Base-by-base conservation (phyloP, 2,113 vertebrate genomes). In the Sebastes schlegelii region DNA sequence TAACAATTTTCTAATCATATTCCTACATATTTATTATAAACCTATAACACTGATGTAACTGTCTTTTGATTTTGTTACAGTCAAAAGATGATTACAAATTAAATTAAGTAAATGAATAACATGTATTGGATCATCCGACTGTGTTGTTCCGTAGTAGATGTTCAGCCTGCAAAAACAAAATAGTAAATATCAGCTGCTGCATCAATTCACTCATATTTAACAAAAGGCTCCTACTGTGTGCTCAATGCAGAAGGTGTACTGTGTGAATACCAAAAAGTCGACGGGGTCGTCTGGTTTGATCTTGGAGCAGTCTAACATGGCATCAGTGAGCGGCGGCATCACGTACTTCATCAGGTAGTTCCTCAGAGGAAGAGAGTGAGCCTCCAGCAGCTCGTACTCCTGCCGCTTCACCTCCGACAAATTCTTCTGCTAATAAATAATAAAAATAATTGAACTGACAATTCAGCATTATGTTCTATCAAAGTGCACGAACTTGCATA, bases 321-420 rank as follows among this genome's bases (percentile, higher is more conserved):
- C 98, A 85, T 95, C 92, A 63, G 94, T 92, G 45, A 99, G 96
- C 0, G 96, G 95, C 5, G 98, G 97, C 96, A 99, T 98, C 54
- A 98, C 96, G 0, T 97, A 92, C 82, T 95, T 96, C 97, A 99
- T 97, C 91, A 99, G 91, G 81, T 98, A 99, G 88, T 97, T 97
- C 57, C 97, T 95, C 86, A 98, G 85, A 14, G 97, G 97, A 67
- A 96, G 1, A 17, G 96, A 95, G 58, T 91, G 96, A 0, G 95
- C 95, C 76, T 97, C 96, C 78, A 97, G 62, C 52, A 97, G 83
- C 86, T 98, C 96, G 4, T 83, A 43, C 88, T 99, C 96, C 92
- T 99, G 96, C 34, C 84, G 94, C 76, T 95, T 96, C 71, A 98
- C 95, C 92, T 97, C 96, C 0, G 94, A 93, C 64, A 95, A 67